Evolutionary conservation across 2,113 vertebrate species (phyloP).

Genomic region (Anolis carolinensis): DNA sequence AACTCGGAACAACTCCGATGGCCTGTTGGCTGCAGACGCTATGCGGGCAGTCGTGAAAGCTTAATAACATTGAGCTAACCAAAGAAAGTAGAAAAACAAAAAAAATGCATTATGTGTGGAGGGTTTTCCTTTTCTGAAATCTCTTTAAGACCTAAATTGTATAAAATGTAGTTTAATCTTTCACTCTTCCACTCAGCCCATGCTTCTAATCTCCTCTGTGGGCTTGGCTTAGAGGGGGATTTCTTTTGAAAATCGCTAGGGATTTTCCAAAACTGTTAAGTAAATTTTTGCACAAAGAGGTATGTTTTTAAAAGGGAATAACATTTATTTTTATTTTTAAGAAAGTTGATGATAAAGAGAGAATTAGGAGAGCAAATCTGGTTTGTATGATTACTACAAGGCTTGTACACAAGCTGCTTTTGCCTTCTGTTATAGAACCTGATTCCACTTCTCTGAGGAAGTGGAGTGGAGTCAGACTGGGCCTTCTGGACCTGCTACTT

Average conservation of each 20-base stretch:
- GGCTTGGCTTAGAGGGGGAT: neutral
- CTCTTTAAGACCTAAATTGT: constrained; percentile 5
- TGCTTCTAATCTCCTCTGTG: constrained; percentile 11
- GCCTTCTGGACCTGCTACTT: neutral
- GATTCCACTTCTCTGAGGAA: neutral
- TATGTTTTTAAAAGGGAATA: neutral
- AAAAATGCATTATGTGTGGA: neutral
- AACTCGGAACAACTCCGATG: no score
- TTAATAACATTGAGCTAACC: neutral
- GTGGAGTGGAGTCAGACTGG: neutral
- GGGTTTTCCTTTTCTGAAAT: neutral
- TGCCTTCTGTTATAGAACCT: neutral
- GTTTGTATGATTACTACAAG: neutral
- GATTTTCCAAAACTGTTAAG: constrained; percentile 10
- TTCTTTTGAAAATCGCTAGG: constrained; percentile 14
- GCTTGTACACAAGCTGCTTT: constrained; percentile 9
- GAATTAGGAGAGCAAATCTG: constrained; percentile 4
- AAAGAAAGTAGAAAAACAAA: neutral
- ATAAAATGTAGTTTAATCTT: constrained; percentile 14
- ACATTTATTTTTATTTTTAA: neutral
- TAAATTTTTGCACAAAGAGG: constrained; percentile 7
- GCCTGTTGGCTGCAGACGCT: no score
- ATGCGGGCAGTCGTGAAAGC: no score
- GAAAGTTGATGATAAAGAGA: neutral
- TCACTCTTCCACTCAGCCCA: neutral